Base-by-base conservation (phyloP, 1,140 invertebrate genomes). In the Ostrea edulis region DNA sequence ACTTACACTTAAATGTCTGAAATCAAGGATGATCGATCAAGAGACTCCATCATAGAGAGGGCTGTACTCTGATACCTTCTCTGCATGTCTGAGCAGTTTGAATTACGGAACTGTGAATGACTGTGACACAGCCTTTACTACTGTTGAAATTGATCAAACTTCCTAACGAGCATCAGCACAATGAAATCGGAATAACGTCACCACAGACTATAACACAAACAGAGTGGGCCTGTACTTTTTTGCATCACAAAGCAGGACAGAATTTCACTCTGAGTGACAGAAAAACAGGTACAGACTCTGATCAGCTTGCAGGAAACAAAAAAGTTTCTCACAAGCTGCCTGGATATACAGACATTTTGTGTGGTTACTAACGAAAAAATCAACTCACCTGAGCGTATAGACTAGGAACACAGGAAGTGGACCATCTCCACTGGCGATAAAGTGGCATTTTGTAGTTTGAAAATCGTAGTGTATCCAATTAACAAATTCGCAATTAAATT, bases 391-490 rank as follows among this genome's bases (percentile, higher is more conserved):
- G 82, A 86, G 62, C 22, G 84, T 89, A 89, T 12, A 89, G 58
- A 65, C 77, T 89, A 4, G 88, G 88, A 62, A 89, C 85, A 89
- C 88, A 89, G 85, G 88, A 89, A 54, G 88, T 89, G 17, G 88
- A 89, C 88, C 88, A 89, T 62, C 88, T 85, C 88, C 88, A 89
- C 52, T 85, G 86, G 58, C 88, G 88, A 86, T 89, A 89, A 52
- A 89, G 62, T 20, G 88, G 88, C 88, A 89, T 89, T 58, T 84
- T 86, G 88, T 53, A 44, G 9, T 1, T 35, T 77, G 35, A 44
- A 44, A 44, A 44, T 44, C 5, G 35, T 44, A 44, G 5, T 44
- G 35, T 44, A 44, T 44, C 35, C 35, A 35, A 62, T 62, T 62
- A 62, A 62, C 68, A 77, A 14, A 11, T 35, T 35, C 17, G 14